Conservation (phyloP, 2,888 invertebrate genomes). For the Mythimna albipuncta region DNA sequence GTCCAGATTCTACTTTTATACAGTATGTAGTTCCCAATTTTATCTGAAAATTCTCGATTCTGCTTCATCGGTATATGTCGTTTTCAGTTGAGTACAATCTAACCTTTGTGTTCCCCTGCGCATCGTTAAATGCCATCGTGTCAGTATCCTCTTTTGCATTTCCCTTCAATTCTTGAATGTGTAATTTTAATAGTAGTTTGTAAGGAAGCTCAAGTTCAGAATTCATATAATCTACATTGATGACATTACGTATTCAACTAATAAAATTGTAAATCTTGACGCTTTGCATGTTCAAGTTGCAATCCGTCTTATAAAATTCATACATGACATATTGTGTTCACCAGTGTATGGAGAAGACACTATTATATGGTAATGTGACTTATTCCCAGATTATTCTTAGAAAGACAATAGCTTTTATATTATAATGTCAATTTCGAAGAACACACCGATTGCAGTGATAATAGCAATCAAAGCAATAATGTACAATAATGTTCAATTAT, state of each 20-base stretch:
- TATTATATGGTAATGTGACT: constrained; percentile 56
- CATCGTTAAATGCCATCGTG: background rate
- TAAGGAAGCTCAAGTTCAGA: background rate
- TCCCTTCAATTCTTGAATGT: constrained; percentile 15
- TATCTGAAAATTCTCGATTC: constrained; percentile 5
- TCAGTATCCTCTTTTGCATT: background rate
- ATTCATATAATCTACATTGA: background rate
- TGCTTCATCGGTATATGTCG: background rate
- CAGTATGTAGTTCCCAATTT: background rate
- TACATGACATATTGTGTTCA: constrained; percentile 51
- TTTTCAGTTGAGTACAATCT: constrained; percentile 12
- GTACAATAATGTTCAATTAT: constrained; percentile 29
- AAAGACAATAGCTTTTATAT: constrained; percentile 36
- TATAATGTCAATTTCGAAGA: constrained; percentile 32
- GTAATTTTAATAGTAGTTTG: background rate
- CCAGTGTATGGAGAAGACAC: constrained; percentile 30
- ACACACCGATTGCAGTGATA: constrained; percentile 23
- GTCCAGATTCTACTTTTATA: background rate
- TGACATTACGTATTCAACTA: constrained; percentile 26
- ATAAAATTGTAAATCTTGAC: constrained; percentile 18
- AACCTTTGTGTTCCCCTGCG: constrained; percentile 5
- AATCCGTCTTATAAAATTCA: constrained; percentile 38
- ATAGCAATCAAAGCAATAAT: constrained; percentile 39
- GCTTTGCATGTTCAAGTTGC: constrained; percentile 42
- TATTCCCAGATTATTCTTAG: constrained; percentile 45